A percentile compares a stretch with the other conserved stretches of the same genome.
Conservation (phyloP, 1,140 invertebrate species). For the Scaptodrosophila lebanonensis region DNA sequence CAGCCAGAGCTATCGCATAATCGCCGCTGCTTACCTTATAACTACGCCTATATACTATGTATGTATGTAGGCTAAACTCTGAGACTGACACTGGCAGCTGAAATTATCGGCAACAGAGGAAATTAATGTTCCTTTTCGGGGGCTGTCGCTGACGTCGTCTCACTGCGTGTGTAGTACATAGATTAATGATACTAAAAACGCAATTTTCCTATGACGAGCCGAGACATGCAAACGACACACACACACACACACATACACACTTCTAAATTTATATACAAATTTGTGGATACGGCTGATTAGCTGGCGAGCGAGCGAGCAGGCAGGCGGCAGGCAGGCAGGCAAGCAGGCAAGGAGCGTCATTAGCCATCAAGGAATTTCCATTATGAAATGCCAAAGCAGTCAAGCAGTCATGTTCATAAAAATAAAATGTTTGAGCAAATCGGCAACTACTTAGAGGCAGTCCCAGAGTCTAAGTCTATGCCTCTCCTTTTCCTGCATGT, state of each 20-base stretch:
- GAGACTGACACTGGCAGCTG: slow-evolving; percentile 24
- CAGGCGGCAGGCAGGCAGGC: too few relatives aligned
- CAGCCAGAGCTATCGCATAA: slow-evolving; percentile 58
- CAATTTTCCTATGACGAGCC: slow-evolving; percentile 14
- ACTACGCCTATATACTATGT: slow-evolving; percentile 53
- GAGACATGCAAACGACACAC: slow-evolving; percentile 9
- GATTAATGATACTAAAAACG: slow-evolving; percentile 63
- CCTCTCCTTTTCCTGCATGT: too few relatives aligned
- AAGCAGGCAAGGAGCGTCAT: slow-evolving; percentile 65
- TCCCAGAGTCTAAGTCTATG: too few relatives aligned
- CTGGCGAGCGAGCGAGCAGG: too few relatives aligned
- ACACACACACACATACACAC: slow-evolving; percentile 4
- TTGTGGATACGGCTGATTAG: slow-evolving; percentile 47
- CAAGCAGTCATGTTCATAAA: neutral
- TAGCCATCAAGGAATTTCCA: slow-evolving; percentile 56
- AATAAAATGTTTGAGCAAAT: slow-evolving; percentile 41
- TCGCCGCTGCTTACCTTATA: too few relatives aligned
- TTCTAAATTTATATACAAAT: neutral
- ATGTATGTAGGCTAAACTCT: too few relatives aligned
- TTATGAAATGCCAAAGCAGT: slow-evolving; percentile 53
- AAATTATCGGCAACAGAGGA: slow-evolving; percentile 40
- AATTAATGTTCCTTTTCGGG: slow-evolving; percentile 73
- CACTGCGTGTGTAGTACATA: slow-evolving; percentile 61
- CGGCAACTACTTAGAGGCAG: slow-evolving; percentile 36
- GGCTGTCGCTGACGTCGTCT: slow-evolving; percentile 59